Percentiles rank a stretch among this genome's conserved stretches.
phyloP scores from a whole-genome alignment of 2,113 vertebrate species.

The Apodemus speciosus region DNA sequence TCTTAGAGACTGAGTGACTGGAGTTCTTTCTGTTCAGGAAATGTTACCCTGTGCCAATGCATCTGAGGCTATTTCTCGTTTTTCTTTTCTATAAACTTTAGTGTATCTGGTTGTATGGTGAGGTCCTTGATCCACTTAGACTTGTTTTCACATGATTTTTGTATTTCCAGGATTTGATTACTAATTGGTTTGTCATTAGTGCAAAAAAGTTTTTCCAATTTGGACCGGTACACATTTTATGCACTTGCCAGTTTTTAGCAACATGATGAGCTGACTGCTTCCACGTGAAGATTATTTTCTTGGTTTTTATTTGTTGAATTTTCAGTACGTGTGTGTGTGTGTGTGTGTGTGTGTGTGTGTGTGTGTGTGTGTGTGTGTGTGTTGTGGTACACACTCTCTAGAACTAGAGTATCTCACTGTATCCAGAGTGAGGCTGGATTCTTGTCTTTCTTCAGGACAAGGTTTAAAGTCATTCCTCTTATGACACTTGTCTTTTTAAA shows the following conservation, averaged over 20 bases:
- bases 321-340: background rate
- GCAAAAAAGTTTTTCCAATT: background rate
- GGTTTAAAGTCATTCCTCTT: background rate
- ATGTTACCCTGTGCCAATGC: too few relatives aligned
- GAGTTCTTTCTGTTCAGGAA: too few relatives aligned
- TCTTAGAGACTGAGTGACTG: too few relatives aligned
- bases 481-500: too few relatives aligned
- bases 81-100: too few relatives aligned
- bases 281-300: background rate
- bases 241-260: conserved; percentile 13
- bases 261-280: conserved; percentile 18
- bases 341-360: too few relatives aligned
- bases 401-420: background rate
- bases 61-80: too few relatives aligned
- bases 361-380: background rate
- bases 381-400: too few relatives aligned
- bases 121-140: too few relatives aligned
- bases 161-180: conserved; percentile 40
- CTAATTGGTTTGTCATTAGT: background rate
- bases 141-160: background rate
- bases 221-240: background rate
- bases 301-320: background rate
- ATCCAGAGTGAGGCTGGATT: background rate
- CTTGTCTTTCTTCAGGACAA: background rate
- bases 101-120: too few relatives aligned